A percentile compares a stretch with the other conserved stretches of the same genome.
phyloP scores from a whole-genome alignment of 1,140 invertebrate genomes.

The Diabrotica undecimpunctata region DNA sequence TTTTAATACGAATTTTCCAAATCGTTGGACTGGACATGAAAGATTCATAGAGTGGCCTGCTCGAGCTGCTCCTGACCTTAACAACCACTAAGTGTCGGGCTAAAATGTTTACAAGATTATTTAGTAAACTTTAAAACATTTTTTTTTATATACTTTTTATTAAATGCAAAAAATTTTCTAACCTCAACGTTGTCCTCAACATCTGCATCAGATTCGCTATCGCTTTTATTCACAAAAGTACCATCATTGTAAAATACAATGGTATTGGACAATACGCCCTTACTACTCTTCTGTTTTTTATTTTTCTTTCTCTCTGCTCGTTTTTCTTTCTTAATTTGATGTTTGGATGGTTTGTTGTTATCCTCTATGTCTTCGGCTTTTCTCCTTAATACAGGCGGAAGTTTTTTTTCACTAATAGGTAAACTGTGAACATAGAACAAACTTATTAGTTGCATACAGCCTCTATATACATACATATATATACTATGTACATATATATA shows the following conservation, averaged over 20 bases:
- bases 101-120: too few relatives aligned
- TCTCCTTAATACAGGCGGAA: constrained; percentile 52
- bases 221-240: constrained; percentile 53
- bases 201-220: constrained; percentile 71
- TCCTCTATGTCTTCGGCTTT: constrained; percentile 52
- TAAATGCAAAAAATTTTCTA: neutral
- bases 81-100: too few relatives aligned
- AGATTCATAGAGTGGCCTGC: too few relatives aligned
- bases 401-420: constrained; percentile 73
- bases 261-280: constrained; percentile 20
- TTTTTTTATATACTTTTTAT: too few relatives aligned
- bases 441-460: too few relatives aligned
- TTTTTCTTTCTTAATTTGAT: constrained; percentile 66
- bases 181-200: constrained; percentile 75
- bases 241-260: constrained; percentile 12
- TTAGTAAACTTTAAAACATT: too few relatives aligned
- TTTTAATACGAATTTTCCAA: too few relatives aligned
- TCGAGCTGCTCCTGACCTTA: too few relatives aligned
- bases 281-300: constrained; percentile 41
- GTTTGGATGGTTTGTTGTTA: constrained; percentile 58
- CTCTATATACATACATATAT: too few relatives aligned
- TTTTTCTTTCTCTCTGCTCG: constrained; percentile 58
- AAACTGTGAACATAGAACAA: constrained; percentile 48
- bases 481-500: too few relatives aligned
- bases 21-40: too few relatives aligned